Percentiles rank a stretch among this genome's conserved stretches.
phyloP scores from a whole-genome alignment of 1,140 invertebrate genomes.

The Lasioglossum baleicum region DNA sequence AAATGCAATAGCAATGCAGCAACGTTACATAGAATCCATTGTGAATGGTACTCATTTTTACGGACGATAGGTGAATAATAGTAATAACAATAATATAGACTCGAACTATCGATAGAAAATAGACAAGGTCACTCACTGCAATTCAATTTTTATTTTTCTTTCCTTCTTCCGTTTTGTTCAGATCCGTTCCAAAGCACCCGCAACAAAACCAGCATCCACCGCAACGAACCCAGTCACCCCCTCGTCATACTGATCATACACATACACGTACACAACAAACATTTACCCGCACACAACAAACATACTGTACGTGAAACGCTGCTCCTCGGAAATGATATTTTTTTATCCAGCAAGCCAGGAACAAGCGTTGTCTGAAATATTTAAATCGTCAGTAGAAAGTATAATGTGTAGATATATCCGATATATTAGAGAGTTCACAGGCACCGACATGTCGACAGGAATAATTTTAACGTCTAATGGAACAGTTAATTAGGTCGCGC shows the following conservation, averaged over 20 bases:
- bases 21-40: slow-evolving; percentile 63
- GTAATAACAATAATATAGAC: slow-evolving; percentile 75
- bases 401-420: slow-evolving; percentile 36
- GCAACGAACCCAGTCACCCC: background rate
- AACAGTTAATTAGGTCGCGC: slow-evolving; percentile 28
- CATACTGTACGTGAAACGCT: slow-evolving; percentile 22
- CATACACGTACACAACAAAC: no score
- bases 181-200: slow-evolving; percentile 23
- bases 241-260: background rate
- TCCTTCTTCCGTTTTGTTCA: slow-evolving; percentile 6
- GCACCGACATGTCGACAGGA: background rate
- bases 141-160: slow-evolving; percentile 56
- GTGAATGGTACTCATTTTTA: slow-evolving; percentile 67
- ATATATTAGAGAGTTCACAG: slow-evolving; percentile 29
- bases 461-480: slow-evolving; percentile 7
- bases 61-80: slow-evolving; percentile 72
- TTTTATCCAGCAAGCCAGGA: slow-evolving; percentile 49
- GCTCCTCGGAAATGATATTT: slow-evolving; percentile 52
- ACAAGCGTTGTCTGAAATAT: slow-evolving; percentile 24
- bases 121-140: slow-evolving; percentile 75
- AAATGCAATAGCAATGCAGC: slow-evolving; percentile 63
- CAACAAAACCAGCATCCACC: background rate
- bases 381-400: slow-evolving; percentile 36
- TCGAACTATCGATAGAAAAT: slow-evolving; percentile 76
- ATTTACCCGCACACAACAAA: no score